phyloP scores from a whole-genome alignment of 1,140 invertebrate species.

The Nixonia krombeini region DNA sequence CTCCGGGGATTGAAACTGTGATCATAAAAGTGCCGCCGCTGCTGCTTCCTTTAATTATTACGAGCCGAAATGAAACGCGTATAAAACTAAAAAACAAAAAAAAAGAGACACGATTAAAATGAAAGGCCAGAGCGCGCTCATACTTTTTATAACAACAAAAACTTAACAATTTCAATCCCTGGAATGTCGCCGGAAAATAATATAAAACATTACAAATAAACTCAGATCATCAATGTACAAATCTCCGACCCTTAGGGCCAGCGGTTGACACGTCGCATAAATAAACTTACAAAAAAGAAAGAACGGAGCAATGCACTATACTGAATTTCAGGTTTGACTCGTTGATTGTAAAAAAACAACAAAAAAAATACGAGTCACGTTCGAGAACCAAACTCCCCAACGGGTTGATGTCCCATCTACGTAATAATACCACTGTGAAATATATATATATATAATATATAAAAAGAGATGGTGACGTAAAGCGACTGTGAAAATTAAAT shows the following conservation, averaged over 20 bases:
- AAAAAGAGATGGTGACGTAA: no score
- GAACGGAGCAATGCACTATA: constrained; percentile 2
- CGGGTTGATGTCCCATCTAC: constrained; percentile 51
- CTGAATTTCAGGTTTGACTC: constrained; percentile 7
- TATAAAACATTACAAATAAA: constrained; percentile 1
- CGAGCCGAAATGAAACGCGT: not conserved
- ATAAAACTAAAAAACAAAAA: not conserved
- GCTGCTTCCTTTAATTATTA: no score
- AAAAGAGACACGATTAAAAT: no score
- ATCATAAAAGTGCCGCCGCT: not conserved
- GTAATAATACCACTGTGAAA: constrained; percentile 63
- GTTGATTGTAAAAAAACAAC: constrained; percentile 6
- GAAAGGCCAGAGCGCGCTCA: no score
- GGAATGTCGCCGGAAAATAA: not conserved
- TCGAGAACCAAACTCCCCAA: not conserved
- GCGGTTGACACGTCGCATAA: not conserved
- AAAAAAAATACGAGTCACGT: not conserved
- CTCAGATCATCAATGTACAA: constrained; percentile 7
- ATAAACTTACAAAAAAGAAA: constrained; percentile 6
- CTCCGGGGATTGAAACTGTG: not conserved
- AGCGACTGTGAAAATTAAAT: constrained; percentile 54
- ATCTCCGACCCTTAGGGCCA: not conserved
- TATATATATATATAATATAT: constrained; percentile 22
- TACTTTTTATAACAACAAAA: not conserved
- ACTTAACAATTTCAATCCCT: not conserved